Evolutionary conservation across 2,113 vertebrate species (phyloP).

Genomic region (Ptilorrhoa leucosticta): DNA sequence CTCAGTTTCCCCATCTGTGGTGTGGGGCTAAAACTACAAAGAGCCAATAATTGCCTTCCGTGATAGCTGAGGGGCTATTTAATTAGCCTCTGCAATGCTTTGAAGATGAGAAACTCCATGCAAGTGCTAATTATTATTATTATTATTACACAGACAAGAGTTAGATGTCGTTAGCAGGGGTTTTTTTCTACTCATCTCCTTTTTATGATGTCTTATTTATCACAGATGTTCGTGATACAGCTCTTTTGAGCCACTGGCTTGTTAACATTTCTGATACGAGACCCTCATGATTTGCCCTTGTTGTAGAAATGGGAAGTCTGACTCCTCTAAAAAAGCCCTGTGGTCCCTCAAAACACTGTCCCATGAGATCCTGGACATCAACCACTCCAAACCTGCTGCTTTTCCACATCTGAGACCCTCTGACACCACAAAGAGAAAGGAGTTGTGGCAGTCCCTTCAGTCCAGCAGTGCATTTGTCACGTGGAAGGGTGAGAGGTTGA

Average conservation of each 20-base stretch:
- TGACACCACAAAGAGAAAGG: background rate
- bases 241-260: background rate
- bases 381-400: background rate
- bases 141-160: conserved; percentile 49
- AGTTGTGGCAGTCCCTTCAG: background rate
- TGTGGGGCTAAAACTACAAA: conserved; percentile 37
- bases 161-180: background rate
- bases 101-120: conserved; percentile 60
- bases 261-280: background rate
- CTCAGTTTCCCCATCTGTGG: conserved; percentile 35
- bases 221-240: conserved; percentile 1
- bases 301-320: background rate
- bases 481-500: background rate
- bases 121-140: conserved; percentile 68
- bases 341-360: background rate
- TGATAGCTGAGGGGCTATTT: conserved; percentile 31
- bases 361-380: background rate
- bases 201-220: conserved; percentile 54
- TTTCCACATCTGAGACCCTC: background rate
- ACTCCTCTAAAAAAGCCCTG: background rate
- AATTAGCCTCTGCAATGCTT: conserved; percentile 60
- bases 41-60: conserved; percentile 31
- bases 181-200: background rate
- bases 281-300: background rate
- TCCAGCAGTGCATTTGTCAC: background rate